Conservation (phyloP, 2,113 vertebrate species). For the Ibidorhyncha struthersii region DNA sequence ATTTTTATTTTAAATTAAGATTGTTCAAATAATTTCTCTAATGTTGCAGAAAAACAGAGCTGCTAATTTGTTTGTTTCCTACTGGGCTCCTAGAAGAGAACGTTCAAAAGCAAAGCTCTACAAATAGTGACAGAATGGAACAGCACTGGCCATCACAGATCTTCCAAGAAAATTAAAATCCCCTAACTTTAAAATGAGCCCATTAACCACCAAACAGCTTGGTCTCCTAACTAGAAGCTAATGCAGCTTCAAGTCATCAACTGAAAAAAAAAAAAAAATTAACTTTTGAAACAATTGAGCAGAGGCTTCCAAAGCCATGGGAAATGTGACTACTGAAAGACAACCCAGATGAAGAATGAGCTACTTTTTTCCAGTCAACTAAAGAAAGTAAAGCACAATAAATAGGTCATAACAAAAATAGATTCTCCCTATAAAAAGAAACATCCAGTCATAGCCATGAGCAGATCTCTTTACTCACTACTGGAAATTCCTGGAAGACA, state of each 20-base stretch:
- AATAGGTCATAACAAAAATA: constrained; percentile 33
- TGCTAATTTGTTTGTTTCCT: neutral
- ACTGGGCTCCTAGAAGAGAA: neutral
- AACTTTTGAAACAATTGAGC: neutral
- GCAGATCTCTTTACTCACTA: constrained; percentile 1
- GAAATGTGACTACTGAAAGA: neutral
- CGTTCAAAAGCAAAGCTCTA: neutral
- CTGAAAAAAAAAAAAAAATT: neutral
- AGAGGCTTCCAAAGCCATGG: neutral
- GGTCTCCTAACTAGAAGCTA: neutral
- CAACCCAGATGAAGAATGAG: neutral
- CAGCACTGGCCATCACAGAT: neutral
- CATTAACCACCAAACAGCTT: neutral
- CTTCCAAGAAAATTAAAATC: neutral
- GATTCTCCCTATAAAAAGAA: constrained; percentile 40
- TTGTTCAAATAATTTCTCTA: neutral
- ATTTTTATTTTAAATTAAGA: neutral
- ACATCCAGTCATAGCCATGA: neutral
- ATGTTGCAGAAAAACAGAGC: neutral
- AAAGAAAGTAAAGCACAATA: constrained; percentile 19
- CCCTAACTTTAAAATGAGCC: neutral
- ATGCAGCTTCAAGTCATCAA: neutral
- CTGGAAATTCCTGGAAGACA: constrained; percentile 26
- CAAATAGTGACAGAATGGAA: neutral
- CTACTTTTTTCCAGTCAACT: neutral